These are phyloP conservation scores for Coenonympha arcania DNA, from an alignment of 2,888 invertebrate genomes.

Conservation along the genomic window DNA sequence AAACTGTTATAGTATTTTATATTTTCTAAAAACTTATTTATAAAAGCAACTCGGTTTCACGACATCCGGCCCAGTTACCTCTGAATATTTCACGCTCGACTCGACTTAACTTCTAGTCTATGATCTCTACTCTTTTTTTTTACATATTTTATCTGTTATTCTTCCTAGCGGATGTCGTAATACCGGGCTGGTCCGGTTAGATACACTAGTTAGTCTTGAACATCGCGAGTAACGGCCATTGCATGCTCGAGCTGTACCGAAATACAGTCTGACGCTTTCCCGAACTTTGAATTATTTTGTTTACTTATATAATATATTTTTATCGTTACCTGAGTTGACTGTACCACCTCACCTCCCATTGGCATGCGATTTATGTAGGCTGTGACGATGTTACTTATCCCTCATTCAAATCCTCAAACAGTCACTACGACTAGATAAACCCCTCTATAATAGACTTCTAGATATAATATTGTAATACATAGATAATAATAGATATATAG, in stretches of 20 bases:
- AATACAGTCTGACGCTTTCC: conserved; percentile 65
- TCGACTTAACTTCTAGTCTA: conserved; percentile 26
- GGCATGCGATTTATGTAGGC: conserved; percentile 68
- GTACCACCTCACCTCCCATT: conserved; percentile 47
- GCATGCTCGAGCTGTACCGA: conserved; percentile 56
- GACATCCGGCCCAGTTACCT: conserved; percentile 41
- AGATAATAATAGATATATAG: too few relatives aligned
- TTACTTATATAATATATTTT: too few relatives aligned
- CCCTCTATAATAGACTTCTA: too few relatives aligned
- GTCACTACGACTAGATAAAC: conserved; percentile 66
- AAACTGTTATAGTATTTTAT: conserved; percentile 48
- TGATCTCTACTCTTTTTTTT: conserved; percentile 21
- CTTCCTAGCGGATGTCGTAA: conserved; percentile 50
- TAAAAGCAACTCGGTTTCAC: conserved; percentile 57
- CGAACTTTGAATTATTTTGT: conserved; percentile 30
- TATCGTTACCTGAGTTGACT: conserved; percentile 51
- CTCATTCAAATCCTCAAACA: conserved; percentile 63
- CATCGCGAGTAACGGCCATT: conserved; percentile 47
- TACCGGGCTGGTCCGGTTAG: conserved; percentile 41
- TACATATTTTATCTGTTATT: conserved; percentile 14
- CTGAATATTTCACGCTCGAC: conserved; percentile 15
- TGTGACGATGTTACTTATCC: conserved; percentile 72
- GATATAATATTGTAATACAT: too few relatives aligned
- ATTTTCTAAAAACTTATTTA: conserved; percentile 49
- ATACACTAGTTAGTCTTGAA: conserved; percentile 43